Base-by-base conservation (phyloP, 1,140 invertebrate genomes). In the Armadillidium nasatum region DNA sequence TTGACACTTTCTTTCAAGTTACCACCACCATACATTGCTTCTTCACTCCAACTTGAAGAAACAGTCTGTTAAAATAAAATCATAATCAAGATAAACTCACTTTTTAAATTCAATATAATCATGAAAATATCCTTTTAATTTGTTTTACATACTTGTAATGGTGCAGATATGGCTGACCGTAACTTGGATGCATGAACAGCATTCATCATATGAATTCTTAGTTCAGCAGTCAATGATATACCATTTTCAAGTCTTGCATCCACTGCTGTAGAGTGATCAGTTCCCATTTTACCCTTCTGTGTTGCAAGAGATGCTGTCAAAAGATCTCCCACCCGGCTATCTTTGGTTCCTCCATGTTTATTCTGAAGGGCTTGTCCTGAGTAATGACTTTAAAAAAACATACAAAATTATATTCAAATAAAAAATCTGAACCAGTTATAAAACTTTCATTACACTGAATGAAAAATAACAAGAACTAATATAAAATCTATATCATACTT, bases 171-270 rank as follows among this genome's bases (percentile, higher is more conserved):
- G 60, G 80, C 80, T 68, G 76, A 46, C 11, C 68, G 69, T 9
- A 81, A 73, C 21, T 75, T 76, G 44, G 78, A 78, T 11, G 81
- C 80, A 72, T 82, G 79, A 10, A 83, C 79, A 11, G 81, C 80
- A 70, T 76, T 75, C 81, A 84, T 83, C 81, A 83, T 81, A 67
- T 82, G 78, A 19, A 84, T 75, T 71, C 83, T 71, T 11, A 83
- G 69, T 73, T 84, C 83, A 7, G 82, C 77, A 19, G 81, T 78
- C 33, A 82, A 79, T 44, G 82, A 81, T 4, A 83, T 79, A 19
- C 82, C 81, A 60, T 74, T 83, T 44, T 83, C 82, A n/a, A 84
- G 76, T 44, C 82, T 77, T n/a, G 83, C 81, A 78, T 84, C 83
- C 13, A 83, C 73, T 22, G 83, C 82, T 15, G 82, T 81, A 33